These are phyloP conservation scores for Chrysodeixis includens DNA, from an alignment of 2,888 invertebrate genomes.

Conservation along the genomic window DNA sequence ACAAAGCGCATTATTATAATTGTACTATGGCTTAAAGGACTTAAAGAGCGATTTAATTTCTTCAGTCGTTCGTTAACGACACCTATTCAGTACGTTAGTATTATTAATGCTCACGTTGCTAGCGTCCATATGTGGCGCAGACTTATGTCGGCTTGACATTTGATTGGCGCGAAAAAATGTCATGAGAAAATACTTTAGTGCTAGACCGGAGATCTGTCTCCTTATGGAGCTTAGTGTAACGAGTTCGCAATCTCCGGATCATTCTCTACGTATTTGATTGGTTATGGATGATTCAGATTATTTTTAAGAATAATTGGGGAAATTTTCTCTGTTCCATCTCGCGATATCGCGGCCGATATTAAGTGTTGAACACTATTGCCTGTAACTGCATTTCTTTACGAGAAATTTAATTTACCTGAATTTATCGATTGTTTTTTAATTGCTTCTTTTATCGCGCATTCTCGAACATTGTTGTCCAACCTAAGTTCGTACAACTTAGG, in stretches of 20 bases:
- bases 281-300: neutral
- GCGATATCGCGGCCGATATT: constrained; percentile 18
- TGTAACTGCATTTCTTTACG: constrained; percentile 22
- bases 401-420: constrained; percentile 5
- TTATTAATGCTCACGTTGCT: constrained; percentile 37
- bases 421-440: constrained; percentile 24
- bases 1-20: constrained; percentile 25
- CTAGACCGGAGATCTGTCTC: neutral
- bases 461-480: too few species aligned
- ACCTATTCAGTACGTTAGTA: constrained; percentile 35
- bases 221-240: constrained; percentile 12
- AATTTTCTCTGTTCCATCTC: constrained; percentile 16
- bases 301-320: neutral
- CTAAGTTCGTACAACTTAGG: too few species aligned
- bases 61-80: constrained; percentile 20
- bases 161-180: constrained; percentile 40
- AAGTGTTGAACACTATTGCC: constrained; percentile 12
- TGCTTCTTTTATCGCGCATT: constrained; percentile 20
- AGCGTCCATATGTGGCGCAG: constrained; percentile 42
- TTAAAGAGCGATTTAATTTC: constrained; percentile 25
- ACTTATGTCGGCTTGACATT: constrained; percentile 48
- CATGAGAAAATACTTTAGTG: constrained; percentile 50
- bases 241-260: constrained; percentile 33
- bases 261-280: constrained; percentile 5
- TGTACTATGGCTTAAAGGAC: constrained; percentile 20